phyloP scores from a whole-genome alignment of 1,140 invertebrate species.

The Drosophila burlai region DNA sequence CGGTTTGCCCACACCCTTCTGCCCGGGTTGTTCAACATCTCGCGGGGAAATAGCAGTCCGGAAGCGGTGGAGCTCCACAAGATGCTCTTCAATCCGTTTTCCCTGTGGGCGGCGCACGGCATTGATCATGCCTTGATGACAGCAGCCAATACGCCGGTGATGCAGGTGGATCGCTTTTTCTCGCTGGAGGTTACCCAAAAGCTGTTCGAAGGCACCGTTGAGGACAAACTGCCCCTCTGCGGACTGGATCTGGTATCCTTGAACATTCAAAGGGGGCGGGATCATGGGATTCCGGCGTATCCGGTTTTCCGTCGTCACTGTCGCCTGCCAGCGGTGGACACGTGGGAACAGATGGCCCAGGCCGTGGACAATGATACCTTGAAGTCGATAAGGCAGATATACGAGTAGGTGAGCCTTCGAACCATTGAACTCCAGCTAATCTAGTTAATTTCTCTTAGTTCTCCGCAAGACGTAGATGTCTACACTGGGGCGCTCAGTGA shows the following conservation, averaged over 20 bases:
- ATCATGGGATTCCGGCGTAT: conserved; percentile 95
- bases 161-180: conserved; percentile 89
- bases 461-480: conserved; percentile 93
- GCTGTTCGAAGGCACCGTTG: conserved; percentile 88
- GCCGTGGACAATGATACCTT: conserved; percentile 88
- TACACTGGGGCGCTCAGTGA: conserved; percentile 95
- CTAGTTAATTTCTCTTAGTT: conserved; percentile 79
- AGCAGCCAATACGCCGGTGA: conserved; percentile 89
- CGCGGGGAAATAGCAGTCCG: conserved; percentile 87
- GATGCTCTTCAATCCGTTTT: conserved; percentile 94
- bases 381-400: conserved; percentile 88
- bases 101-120: conserved; percentile 88
- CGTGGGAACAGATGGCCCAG: conserved; percentile 90
- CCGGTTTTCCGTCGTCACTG: conserved; percentile 91
- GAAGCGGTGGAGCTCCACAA: conserved; percentile 91
- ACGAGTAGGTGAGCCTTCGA: conserved; percentile 86
- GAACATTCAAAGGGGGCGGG: conserved; percentile 94
- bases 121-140: conserved; percentile 88
- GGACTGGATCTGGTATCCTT: conserved; percentile 94
- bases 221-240: conserved; percentile 85
- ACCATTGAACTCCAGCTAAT: not conserved
- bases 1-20: conserved; percentile 96
- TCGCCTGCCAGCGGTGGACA: conserved; percentile 88
- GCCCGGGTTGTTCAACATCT: conserved; percentile 89
- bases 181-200: conserved; percentile 87